Base-by-base conservation (phyloP, 2,113 vertebrate genomes). In the Sorex araneus region DNA sequence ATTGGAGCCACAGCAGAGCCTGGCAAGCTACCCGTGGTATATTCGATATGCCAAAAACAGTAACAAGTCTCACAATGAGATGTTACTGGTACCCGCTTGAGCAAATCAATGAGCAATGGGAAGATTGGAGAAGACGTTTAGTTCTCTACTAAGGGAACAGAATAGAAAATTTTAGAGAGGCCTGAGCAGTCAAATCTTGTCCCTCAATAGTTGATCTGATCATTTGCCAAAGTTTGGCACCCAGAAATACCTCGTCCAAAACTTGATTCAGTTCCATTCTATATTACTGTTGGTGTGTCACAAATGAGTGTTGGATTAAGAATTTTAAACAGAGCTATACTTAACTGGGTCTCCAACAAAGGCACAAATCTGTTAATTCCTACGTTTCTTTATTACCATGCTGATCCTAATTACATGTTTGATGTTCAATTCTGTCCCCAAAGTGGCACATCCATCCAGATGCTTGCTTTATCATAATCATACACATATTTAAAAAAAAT, bases 401-500 rank as follows among this genome's bases (percentile, higher is more conserved):
- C 77, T 82, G 19, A 69, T 15, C 30, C 70, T 77, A 23, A n/a
- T 81, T 74, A 70, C 25, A 78, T 94, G 34, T 50, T 19, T 67
- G 18, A 67, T 88, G 63, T 16, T 85, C 45, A 84, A 70, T 73
- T 85, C 63, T 69, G 45, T 45, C 15, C 57, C 57, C 57, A 70
- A 92, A 86, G 86, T 36, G n/a, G 3, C 67, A 88, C 36, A 93
- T 90, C 54, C 57, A 21, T 60, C 19, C 76, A 83, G 13, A 57
- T 67, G 3, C 69, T 63, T 74, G 18, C 60, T 93, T 88, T 36
- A 15, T 81, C 82, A 43, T 69, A n/a, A 19, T 18, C 6, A 75
- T 71, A 66, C 23, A 23, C 13, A 69, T 11, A 70, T n/a, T 60
- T 81, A 94, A 89, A 54, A 63, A 15, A n/a, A n/a, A n/a, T n/a